Evolutionary conservation across 2,113 vertebrate genomes (phyloP), one percentile per base, ranked within the genome.

Genomic region (Corynorhinus townsendii): DNA sequence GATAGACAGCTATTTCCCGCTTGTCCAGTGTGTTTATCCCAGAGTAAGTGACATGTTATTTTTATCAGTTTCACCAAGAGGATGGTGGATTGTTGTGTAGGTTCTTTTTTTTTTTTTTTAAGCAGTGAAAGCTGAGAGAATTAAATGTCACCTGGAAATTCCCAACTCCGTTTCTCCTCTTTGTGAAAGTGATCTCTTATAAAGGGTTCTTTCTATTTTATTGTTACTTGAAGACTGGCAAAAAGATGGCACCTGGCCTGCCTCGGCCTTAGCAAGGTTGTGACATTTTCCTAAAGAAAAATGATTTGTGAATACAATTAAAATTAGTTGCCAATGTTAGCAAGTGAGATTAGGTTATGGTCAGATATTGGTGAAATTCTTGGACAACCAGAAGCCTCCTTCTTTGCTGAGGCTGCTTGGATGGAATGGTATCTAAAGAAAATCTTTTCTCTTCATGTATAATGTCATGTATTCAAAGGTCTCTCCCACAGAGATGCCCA

Each of bases 61-160:
- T 86, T 88, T 79, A n/a, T 79, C 22, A n/a, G 28, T 92, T 95
- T 93, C 56, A 83, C 68, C 38, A 66, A 72, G 54, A 66, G 59
- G 40, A 77, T 22, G 33, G 62, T 62, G 4, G 56, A 43, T 93
- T 75, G 33, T 76, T 59, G 17, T 49, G 16, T 49, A 45, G 47
- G 17, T 43, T 83, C n/a, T 38, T 20, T 28, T 30, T 66, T 30
- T 66, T 15, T 71, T 76, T 49, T 22, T 77, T 82, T 69, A 79
- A 94, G 71, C 26, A 92, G 82, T 43, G 54, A 85, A 90, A 71
- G 89, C 81, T 15, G 9, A 97, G 80, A 97, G 24, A 95, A 86
- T 89, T 94, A 91, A 87, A 90, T 95, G 90, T 90, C 75, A 90
- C 72, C 83, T 90, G 47, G 86, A 84, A 95, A 89, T 87, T 91